These are phyloP conservation scores for Scaptomyza parva DNA, from an alignment of 2,888 invertebrate species.

Conservation along the genomic window DNA sequence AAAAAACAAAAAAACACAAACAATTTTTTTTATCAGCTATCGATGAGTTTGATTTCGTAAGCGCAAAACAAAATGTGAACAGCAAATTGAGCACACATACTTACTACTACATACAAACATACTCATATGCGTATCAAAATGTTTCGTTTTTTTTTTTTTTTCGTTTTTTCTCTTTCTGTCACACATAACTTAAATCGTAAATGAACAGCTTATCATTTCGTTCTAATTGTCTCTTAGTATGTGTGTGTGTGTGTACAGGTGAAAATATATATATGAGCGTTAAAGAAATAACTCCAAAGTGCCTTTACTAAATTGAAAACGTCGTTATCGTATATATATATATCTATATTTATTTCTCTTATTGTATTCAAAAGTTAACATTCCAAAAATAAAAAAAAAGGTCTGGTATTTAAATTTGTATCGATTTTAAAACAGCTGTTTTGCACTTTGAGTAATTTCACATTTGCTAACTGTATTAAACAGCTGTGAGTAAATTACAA, in stretches of 20 bases:
- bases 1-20: too few relatives aligned
- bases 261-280: not conserved
- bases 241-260: conserved; percentile 2
- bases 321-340: too few relatives aligned
- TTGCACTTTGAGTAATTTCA: conserved; percentile 4
- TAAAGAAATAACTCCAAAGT: too few relatives aligned
- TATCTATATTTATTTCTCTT: too few relatives aligned
- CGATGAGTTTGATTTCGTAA: conserved; percentile 47
- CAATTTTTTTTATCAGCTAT: conserved; percentile 49
- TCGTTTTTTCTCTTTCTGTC: too few relatives aligned
- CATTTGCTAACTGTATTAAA: conserved; percentile 47
- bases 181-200: conserved; percentile 12
- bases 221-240: conserved; percentile 22
- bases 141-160: too few relatives aligned
- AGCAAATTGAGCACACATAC: conserved; percentile 7
- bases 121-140: not conserved
- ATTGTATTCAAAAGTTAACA: too few relatives aligned
- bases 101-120: not conserved
- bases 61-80: conserved; percentile 23
- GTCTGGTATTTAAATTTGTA: too few relatives aligned
- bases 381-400: too few relatives aligned
- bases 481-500: conserved; percentile 35
- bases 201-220: conserved; percentile 36
- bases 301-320: too few relatives aligned
- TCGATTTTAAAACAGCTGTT: conserved; percentile 38